Evolutionary conservation across 2,797 vertebrate genomes (phyloP), one percentile per base, ranked within the genome.

Genomic region (Champsocephalus gunnari): DNA sequence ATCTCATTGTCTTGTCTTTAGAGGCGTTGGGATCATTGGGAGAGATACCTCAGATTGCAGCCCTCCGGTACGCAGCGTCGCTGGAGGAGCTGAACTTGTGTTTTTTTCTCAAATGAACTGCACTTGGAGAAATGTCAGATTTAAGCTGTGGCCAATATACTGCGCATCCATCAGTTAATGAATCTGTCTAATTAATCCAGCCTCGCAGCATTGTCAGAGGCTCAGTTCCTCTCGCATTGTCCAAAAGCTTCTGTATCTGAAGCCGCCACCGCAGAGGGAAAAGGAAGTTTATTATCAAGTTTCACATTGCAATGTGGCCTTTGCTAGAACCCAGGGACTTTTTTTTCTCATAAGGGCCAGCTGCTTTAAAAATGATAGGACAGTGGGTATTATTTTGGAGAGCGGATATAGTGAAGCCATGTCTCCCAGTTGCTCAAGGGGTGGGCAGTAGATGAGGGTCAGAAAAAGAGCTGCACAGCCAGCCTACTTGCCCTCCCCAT

Each of bases 101-200:
- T 83, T 83, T 86, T 55, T 55, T 70, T 65, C 73, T 77, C 81
- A 89, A 86, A 84, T 73, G 75, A 86, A 79, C 61, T 72, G 84
- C 80, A 78, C 84, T 89, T 71, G 5, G 76, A 90, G 82, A 91
- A 91, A 93, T 89, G 90, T 89, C 90, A 88, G 82, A 90, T 89
- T 89, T 92, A 93, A 93, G 90, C 92, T 90, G 76, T 63, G 89
- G 85, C 86, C 93, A 92, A 92, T 88, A 91, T 88, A 75, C 87
- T 75, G 73, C 19, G 5, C 84, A 77, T 83, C 87, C 83, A 93
- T 93, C 93, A 93, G 90, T 94, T 94, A 93, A 93, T 93, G 91
- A 93, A 93, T 91, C 92, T 83, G 83, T 64, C 84, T 92, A 91
- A 92, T 93, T 93, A 93, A 93, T 93, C 88, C 90, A 85, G 89